Evolutionary conservation across 1,140 invertebrate species (phyloP), one percentile per base, ranked within the genome.

Genomic region (Medauroidea extradentata): DNA sequence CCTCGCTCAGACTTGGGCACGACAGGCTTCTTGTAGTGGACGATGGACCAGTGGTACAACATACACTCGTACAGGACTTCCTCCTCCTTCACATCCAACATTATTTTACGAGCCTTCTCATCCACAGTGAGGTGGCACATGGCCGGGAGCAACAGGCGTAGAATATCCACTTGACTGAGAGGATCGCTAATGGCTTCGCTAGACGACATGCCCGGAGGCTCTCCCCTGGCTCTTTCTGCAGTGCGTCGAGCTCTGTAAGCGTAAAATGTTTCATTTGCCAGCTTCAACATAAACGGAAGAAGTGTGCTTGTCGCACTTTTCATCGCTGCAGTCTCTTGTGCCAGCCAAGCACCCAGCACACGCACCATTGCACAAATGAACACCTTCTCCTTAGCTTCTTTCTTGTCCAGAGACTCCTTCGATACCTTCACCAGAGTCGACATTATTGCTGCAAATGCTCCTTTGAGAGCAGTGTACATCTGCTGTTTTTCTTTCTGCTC

Each of bases 401-500:
- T 83, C 64, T 78, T 78, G 13, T 51, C n/a, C 38, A 24, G 18
- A 2, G 14, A 18, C 9, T 67, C 63, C 29, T 59, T 65, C 9
- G 65, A 66, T 1, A 93, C 78, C 67, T 85, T 83, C 39, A 81
- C 83, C 3, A 96, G 70, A 38, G 93, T 79, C 38, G 81, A 83
- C 43, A 95, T 79, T 44, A 95, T 83, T 49, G 90, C 89, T 63
- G 88, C 83, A 72, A 94, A 94, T 7, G 92, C 90, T 34, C 91
- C 91, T 71, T 94, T 94, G 0, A 96, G 73, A n/a, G 90, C 90
- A 0, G 90, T 90, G 64, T 93, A 94, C 0, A 94, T 78, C 55
- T 91, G 90, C 69, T 93, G 90, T 68, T 93, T 93, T 68, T 95
- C 92, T 73, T 91, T 93, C 64, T 91, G 86, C 67, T 94, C 91